Conservation (phyloP, 2,797 vertebrate species). For the Amphiprion clarkii region DNA sequence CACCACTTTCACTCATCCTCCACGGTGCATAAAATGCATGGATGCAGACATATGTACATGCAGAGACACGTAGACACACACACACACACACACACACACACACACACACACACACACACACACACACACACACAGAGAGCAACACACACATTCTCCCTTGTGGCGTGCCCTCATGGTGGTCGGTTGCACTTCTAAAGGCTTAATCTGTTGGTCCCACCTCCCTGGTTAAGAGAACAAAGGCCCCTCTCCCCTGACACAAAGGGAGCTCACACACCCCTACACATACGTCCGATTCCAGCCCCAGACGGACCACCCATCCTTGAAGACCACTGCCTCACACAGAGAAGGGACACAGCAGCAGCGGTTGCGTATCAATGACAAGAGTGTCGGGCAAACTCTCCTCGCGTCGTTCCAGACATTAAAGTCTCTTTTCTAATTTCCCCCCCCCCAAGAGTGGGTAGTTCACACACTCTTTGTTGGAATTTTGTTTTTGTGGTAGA, state of each 20-base stretch:
- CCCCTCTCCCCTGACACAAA: conserved; percentile 81
- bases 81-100: conserved; percentile 16
- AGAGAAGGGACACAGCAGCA: conserved; percentile 50
- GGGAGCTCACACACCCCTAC: conserved; percentile 81
- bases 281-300: conserved; percentile 79
- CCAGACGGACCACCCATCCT: conserved; percentile 84
- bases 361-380: conserved; percentile 65
- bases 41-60: background rate
- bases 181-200: conserved; percentile 84
- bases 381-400: conserved; percentile 52
- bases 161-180: conserved; percentile 83
- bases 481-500: conserved; percentile 63
- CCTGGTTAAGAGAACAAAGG: conserved; percentile 86
- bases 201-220: conserved; percentile 85
- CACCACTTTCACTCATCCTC: conserved; percentile 1
- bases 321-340: conserved; percentile 75
- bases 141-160: conserved; percentile 71
- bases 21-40: background rate
- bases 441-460: conserved; percentile 50
- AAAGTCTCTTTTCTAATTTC: conserved; percentile 66
- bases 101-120: conserved; percentile 8
- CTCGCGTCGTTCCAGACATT: conserved; percentile 58
- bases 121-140: conserved; percentile 8
- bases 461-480: conserved; percentile 71
- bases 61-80: conserved; percentile 21